These are phyloP conservation scores for Saccostrea echinata DNA, from an alignment of 1,140 invertebrate genomes.

Conservation along the genomic window DNA sequence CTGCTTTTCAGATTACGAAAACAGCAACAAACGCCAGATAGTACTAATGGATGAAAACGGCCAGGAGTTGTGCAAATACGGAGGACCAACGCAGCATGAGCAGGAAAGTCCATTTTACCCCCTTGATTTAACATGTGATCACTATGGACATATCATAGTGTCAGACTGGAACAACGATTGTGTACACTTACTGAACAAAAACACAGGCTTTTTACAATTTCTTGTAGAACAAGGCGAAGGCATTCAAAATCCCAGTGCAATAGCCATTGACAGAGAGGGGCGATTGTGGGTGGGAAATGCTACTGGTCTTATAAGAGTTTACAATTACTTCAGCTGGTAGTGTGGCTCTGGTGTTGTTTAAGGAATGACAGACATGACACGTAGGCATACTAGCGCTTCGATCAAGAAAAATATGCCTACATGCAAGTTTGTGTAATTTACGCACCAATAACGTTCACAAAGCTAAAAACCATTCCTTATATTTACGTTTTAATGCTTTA, in stretches of 20 bases:
- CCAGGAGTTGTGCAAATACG: conserved; percentile 54
- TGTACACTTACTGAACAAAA: conserved; percentile 66
- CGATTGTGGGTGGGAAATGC: conserved; percentile 62
- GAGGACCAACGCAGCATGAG: neutral
- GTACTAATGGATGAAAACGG: conserved; percentile 57
- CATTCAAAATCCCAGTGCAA: conserved; percentile 62
- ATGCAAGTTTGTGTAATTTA: no score
- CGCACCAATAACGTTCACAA: no score
- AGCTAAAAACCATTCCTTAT: no score
- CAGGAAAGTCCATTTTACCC: conserved; percentile 59
- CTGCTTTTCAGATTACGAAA: conserved; percentile 60
- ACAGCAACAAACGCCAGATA: conserved; percentile 58
- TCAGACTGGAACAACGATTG: conserved; percentile 71
- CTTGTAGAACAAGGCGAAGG: conserved; percentile 63
- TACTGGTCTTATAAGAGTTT: conserved; percentile 50
- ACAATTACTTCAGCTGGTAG: neutral
- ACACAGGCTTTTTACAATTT: conserved; percentile 64
- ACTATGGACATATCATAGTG: conserved; percentile 68
- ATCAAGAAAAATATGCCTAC: no score
- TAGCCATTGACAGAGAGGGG: conserved; percentile 56
- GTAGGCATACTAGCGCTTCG: no score
- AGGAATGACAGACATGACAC: no score
- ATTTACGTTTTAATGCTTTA: no score
- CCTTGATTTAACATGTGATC: conserved; percentile 65
- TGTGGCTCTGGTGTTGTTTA: neutral